These are phyloP conservation scores for Pygocentrus nattereri DNA, from an alignment of 2,797 vertebrate species.

Conservation along the genomic window DNA sequence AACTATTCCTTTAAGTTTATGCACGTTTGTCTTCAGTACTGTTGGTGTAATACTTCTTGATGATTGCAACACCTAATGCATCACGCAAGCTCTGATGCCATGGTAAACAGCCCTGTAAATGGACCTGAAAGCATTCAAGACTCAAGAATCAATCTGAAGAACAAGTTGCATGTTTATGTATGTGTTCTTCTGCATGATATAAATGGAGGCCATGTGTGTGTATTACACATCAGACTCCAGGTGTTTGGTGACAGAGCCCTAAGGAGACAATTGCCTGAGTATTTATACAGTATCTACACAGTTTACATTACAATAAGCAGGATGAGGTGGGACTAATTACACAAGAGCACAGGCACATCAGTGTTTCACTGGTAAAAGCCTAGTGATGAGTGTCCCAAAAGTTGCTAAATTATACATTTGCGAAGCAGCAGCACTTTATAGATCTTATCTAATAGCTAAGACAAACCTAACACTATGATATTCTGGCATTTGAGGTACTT, in stretches of 20 bases:
- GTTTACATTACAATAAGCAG: conserved; percentile 4
- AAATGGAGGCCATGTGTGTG: not conserved
- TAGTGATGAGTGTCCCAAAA: not conserved
- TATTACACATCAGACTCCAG: not conserved
- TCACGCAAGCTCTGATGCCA: not conserved
- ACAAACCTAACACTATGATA: not conserved
- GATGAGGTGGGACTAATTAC: not conserved
- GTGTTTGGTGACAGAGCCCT: not conserved
- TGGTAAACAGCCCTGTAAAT: not conserved
- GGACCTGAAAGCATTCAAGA: not conserved
- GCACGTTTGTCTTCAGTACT: not conserved
- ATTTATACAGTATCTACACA: conserved; percentile 2
- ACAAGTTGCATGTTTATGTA: not conserved
- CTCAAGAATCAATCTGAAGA: not conserved
- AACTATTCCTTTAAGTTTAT: too few relatives aligned
- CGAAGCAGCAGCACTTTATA: not conserved
- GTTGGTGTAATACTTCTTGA: not conserved
- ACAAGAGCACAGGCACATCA: not conserved
- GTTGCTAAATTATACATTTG: not conserved
- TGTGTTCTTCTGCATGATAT: not conserved
- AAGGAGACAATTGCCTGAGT: not conserved
- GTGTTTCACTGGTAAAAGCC: not conserved
- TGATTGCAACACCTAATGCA: not conserved
- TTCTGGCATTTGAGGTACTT: not conserved
- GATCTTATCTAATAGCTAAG: not conserved